phyloP scores from a whole-genome alignment of 1,140 invertebrate species.

The Drosophila kanapiae region DNA sequence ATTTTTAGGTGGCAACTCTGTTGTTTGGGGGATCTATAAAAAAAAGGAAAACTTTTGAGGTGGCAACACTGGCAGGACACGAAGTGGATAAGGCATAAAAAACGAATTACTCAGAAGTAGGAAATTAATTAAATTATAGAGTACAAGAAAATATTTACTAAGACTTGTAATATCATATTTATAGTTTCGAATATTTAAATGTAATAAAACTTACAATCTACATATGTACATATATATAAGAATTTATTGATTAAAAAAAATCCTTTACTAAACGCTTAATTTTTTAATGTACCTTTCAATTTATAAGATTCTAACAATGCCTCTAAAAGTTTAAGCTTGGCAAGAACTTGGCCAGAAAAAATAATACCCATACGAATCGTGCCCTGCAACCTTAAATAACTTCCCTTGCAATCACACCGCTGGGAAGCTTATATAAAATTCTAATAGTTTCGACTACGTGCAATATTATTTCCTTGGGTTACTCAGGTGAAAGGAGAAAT shows the following conservation, averaged over 20 bases:
- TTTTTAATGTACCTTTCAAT: not conserved
- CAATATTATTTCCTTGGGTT: constrained; percentile 4
- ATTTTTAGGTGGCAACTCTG: constrained; percentile 33
- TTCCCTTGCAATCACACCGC: not conserved
- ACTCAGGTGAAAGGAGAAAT: constrained; percentile 2
- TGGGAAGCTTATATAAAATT: not conserved
- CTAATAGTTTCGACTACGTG: not conserved
- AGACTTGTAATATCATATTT: too few relatives aligned
- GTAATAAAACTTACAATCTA: too few relatives aligned
- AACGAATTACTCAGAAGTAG: not conserved
- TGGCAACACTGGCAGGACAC: constrained; percentile 2
- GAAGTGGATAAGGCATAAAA: not conserved
- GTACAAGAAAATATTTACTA: not conserved
- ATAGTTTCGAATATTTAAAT: too few relatives aligned
- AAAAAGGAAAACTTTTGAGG: not conserved
- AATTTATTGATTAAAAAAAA: too few relatives aligned
- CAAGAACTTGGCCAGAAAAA: not conserved
- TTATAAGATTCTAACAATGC: not conserved
- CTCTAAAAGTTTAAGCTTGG: not conserved
- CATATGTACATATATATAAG: too few relatives aligned
- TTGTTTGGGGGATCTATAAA: not conserved
- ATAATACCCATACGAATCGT: not conserved
- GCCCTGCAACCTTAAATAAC: not conserved
- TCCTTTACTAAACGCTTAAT: too few relatives aligned
- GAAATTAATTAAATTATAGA: not conserved